Evolutionary conservation across 92 coral and sea anemone genomes (phyloP).

Genomic region (Porites lobata): DNA sequence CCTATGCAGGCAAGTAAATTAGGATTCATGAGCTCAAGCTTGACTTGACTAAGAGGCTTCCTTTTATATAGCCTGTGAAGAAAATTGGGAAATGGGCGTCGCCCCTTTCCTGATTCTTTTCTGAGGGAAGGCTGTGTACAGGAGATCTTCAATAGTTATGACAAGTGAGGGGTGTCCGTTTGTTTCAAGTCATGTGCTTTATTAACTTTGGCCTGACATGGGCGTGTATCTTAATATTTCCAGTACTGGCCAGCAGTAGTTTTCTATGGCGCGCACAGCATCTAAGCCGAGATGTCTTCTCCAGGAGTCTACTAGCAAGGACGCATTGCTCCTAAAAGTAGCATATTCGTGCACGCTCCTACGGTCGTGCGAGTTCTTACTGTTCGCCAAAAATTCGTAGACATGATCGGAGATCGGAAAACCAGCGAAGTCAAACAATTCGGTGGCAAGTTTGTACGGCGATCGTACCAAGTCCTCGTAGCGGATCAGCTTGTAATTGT

Average conservation of each 20-base stretch:
- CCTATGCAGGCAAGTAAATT: too few species aligned
- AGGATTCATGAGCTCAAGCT: too few species aligned
- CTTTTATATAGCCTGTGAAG: too few species aligned
- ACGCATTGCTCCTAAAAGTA: constrained; percentile 69
- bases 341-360: constrained; percentile 38
- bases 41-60: too few species aligned
- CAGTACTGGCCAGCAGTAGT: constrained; percentile 79
- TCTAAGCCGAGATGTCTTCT: constrained; percentile 45
- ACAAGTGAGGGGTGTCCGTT: not conserved
- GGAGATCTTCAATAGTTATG: too few species aligned
- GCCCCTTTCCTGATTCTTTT: too few species aligned
- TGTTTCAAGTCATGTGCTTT: not conserved
- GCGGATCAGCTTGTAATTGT: constrained; percentile 63
- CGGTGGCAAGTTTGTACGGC: constrained; percentile 40
- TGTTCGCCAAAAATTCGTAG: constrained; percentile 49
- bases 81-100: too few species aligned
- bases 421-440: constrained; percentile 72
- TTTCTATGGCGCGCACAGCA: constrained; percentile 64
- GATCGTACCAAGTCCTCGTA: constrained; percentile 82
- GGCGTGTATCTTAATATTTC: constrained; percentile 57
- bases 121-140: too few species aligned
- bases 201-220: constrained; percentile 12
- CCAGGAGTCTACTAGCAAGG: constrained; percentile 74
- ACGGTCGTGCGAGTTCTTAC: constrained; percentile 15
- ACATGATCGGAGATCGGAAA: constrained; percentile 61